Evolutionary conservation across 2,113 vertebrate species (phyloP).

Genomic region (Choloepus hoffmanni): DNA sequence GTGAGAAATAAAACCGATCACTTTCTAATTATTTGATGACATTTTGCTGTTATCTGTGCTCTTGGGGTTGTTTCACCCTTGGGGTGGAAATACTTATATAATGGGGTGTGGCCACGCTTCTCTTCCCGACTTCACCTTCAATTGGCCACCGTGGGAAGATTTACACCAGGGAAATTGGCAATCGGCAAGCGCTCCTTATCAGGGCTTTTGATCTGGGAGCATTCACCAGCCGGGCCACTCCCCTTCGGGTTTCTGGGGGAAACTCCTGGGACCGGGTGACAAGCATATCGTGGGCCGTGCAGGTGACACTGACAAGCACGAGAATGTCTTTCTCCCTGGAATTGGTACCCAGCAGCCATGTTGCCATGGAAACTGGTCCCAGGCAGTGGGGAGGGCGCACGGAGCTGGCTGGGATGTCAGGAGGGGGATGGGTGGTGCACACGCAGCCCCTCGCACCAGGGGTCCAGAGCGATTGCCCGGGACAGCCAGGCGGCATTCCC

Average conservation of each 20-base stretch:
- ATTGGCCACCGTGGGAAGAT: neutral
- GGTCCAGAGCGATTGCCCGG: neutral
- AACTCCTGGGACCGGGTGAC: neutral
- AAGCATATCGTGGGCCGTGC: neutral
- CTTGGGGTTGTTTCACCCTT: neutral
- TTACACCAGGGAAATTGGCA: neutral
- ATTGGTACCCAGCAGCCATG: conserved; percentile 59
- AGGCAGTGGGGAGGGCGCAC: conserved; percentile 12
- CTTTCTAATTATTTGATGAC: neutral
- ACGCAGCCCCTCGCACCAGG: neutral
- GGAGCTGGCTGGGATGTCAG: neutral
- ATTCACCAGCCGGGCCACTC: neutral
- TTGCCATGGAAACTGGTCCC: conserved; percentile 78
- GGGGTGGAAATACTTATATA: neutral
- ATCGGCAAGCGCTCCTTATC: neutral
- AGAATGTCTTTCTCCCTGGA: conserved; percentile 61
- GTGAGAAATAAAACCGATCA: neutral
- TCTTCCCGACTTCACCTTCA: neutral
- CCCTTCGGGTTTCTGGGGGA: neutral
- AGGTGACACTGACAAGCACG: conserved; percentile 38
- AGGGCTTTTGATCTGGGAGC: neutral
- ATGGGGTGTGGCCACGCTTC: neutral
- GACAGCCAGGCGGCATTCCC: neutral
- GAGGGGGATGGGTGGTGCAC: conserved; percentile 2
- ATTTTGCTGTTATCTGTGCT: neutral